Percentiles rank a stretch among this genome's conserved stretches.
Conservation (phyloP, 2,797 vertebrate species). For the Artibeus jamaicensis region DNA sequence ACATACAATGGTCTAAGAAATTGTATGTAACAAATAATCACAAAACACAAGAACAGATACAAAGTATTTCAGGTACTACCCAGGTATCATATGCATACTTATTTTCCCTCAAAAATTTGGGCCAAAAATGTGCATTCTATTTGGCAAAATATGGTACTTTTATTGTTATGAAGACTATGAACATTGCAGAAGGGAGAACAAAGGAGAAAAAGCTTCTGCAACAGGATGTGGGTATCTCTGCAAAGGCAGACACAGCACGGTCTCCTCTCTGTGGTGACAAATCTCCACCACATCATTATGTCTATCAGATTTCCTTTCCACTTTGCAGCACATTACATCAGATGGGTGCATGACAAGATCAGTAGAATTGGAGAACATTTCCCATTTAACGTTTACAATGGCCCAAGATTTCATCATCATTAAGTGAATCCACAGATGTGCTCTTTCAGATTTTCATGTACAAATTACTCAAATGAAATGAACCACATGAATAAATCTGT, state of each 20-base stretch:
- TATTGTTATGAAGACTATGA: not conserved
- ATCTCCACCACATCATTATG: not conserved
- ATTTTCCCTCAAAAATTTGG: too few relatives aligned
- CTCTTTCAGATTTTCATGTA: conserved; percentile 38
- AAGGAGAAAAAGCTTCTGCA: not conserved
- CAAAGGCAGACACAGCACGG: not conserved
- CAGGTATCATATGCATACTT: too few relatives aligned
- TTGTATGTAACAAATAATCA: too few relatives aligned
- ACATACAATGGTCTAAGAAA: too few relatives aligned
- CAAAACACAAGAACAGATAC: too few relatives aligned
- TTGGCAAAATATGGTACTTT: not conserved
- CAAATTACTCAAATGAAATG: conserved; percentile 28
- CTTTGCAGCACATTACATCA: not conserved
- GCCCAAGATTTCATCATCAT: not conserved
- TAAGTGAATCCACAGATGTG: not conserved
- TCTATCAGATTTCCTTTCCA: not conserved
- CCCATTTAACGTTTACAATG: conserved; percentile 5
- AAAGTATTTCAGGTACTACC: too few relatives aligned
- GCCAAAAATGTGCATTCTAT: too few relatives aligned
- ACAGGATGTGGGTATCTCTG: not conserved
- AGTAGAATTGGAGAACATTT: not conserved
- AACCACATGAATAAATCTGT: not conserved
- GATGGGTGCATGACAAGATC: not conserved
- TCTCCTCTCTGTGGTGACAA: not conserved
- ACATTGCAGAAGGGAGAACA: not conserved